These are phyloP conservation scores for Ailurus styani DNA, from an alignment of 2,113 vertebrate species.

Conservation along the genomic window DNA sequence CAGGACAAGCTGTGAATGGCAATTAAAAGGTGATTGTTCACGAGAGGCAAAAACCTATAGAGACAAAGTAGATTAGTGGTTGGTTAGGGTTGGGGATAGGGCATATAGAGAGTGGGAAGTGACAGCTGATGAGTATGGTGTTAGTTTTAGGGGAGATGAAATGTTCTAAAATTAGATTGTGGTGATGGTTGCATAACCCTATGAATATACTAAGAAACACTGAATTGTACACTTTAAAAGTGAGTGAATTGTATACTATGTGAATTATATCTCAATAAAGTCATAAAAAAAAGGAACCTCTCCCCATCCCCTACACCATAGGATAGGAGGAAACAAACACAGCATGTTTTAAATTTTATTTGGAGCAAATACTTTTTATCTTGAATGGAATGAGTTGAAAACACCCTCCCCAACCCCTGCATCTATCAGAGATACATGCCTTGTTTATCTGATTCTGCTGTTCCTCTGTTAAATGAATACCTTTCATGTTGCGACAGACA, in stretches of 20 bases:
- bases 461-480: slow-evolving; percentile 38
- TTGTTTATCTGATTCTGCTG: slow-evolving; percentile 6
- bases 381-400: slow-evolving; percentile 33
- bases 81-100: neutral
- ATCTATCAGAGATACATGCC: neutral
- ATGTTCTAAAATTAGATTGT: slow-evolving; percentile 31
- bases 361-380: neutral
- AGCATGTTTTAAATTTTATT: neutral
- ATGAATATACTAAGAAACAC: neutral
- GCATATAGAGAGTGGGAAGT: neutral
- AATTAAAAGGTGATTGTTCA: neutral
- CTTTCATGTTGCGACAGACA: slow-evolving; percentile 83
- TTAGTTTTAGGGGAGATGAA: neutral
- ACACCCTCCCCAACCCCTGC: neutral
- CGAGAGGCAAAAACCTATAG: neutral
- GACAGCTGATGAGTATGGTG: neutral
- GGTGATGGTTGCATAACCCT: neutral
- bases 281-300: neutral
- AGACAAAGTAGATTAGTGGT: neutral
- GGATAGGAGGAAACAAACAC: neutral
- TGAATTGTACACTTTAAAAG: neutral
- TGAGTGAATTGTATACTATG: neutral
- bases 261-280: neutral
- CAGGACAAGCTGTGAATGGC: neutral
- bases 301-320: neutral